A percentile compares a stretch with the other conserved stretches of the same genome.
Conservation (phyloP, 2,113 vertebrate genomes). For the Mionectes macconnelli region DNA sequence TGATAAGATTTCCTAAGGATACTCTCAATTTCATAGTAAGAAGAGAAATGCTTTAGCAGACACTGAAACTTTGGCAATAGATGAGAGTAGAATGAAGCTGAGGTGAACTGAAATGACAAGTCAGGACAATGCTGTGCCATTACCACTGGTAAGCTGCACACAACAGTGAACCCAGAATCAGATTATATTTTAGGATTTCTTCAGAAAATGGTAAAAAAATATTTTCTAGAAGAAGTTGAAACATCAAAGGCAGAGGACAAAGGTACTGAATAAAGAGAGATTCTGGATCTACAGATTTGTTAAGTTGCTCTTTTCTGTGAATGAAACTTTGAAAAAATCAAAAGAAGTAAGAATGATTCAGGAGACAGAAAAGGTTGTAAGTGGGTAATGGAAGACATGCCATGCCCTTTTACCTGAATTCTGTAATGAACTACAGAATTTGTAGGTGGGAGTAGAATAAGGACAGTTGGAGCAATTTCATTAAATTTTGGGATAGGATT, state of each 20-base stretch:
- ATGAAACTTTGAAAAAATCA: neutral
- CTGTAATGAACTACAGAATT: neutral
- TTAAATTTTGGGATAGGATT: neutral
- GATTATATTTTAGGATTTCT: neutral
- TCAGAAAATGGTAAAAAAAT: neutral
- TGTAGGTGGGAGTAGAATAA: neutral
- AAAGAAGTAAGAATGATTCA: neutral
- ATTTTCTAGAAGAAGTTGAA: neutral
- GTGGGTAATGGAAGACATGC: neutral
- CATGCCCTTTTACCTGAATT: neutral
- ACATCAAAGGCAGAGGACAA: neutral
- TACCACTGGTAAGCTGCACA: neutral
- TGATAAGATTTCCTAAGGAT: neutral
- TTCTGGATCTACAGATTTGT: neutral
- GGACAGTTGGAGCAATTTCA: neutral
- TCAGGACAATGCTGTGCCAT: neutral
- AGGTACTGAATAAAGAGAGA: neutral
- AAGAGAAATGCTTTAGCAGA: neutral
- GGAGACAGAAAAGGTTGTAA: neutral
- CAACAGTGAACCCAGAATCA: neutral
- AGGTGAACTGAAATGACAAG: neutral
- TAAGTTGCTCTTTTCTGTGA: neutral
- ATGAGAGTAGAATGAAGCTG: neutral
- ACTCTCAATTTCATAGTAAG: neutral
- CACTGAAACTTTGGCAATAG: neutral